These are phyloP conservation scores for Geococcyx californianus DNA, from an alignment of 2,113 vertebrate species.

Conservation along the genomic window DNA sequence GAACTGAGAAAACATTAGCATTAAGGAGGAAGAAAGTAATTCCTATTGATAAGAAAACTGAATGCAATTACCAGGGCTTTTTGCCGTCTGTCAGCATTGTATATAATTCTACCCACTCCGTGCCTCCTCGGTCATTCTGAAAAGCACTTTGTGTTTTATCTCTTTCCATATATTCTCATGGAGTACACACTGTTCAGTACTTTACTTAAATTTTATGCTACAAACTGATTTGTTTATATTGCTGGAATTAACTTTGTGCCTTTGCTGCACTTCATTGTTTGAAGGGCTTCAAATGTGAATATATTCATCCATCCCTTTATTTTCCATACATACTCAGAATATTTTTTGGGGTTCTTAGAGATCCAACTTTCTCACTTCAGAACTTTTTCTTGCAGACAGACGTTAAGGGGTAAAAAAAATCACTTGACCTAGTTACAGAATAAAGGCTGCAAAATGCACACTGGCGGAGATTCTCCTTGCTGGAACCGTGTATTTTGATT, in stretches of 20 bases:
- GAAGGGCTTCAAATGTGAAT: background rate
- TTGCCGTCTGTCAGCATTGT: background rate
- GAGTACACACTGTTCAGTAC: background rate
- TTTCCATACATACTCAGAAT: background rate
- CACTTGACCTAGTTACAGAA: background rate
- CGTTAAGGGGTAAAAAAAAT: background rate
- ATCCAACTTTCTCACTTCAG: background rate
- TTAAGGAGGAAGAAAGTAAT: background rate
- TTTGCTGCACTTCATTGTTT: background rate
- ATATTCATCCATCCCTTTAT: background rate
- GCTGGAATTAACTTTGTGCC: background rate
- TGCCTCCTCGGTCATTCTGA: rapidly evolving
- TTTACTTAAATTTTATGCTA: background rate
- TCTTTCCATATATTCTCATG: background rate
- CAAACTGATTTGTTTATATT: background rate
- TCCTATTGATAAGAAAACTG: background rate
- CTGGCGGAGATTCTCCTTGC: background rate
- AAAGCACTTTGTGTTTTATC: background rate
- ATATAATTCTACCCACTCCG: background rate
- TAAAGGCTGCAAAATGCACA: background rate
- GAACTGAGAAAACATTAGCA: background rate
- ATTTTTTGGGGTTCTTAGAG: background rate
- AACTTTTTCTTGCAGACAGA: background rate
- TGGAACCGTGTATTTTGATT: background rate
- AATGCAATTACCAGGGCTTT: background rate